Conservation (phyloP, 2,113 vertebrate genomes). For the Daphoenositta chrysoptera region DNA sequence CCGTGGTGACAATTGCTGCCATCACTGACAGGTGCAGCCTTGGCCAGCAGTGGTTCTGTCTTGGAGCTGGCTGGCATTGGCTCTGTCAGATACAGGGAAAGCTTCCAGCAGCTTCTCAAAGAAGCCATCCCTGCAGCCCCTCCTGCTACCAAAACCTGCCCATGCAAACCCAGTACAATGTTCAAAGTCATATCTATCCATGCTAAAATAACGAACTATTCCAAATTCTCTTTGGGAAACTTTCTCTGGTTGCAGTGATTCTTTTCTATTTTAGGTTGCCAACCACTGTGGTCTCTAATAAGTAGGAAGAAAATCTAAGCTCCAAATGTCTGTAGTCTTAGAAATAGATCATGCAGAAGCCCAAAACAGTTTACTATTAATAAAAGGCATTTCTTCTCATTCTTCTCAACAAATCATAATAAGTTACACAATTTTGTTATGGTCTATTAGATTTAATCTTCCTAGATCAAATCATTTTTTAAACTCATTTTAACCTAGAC, state of each 20-base stretch:
- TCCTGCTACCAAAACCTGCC: not conserved
- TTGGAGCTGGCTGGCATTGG: not conserved
- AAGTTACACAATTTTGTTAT: not conserved
- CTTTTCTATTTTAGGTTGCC: not conserved
- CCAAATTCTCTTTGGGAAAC: not conserved
- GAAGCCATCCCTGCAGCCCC: not conserved
- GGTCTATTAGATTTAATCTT: not conserved
- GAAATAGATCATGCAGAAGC: not conserved
- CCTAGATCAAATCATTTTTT: not conserved
- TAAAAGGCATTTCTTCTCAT: not conserved
- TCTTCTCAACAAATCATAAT: not conserved
- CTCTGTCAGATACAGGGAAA: not conserved
- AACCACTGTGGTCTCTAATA: not conserved
- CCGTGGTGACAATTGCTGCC: not conserved
- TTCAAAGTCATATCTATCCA: not conserved
- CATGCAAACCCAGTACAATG: not conserved
- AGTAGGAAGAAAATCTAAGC: not conserved
- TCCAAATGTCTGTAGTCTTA: not conserved
- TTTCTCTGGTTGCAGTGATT: not conserved
- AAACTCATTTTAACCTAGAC: not conserved
- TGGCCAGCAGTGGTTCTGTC: accelerated
- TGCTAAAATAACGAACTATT: not conserved
- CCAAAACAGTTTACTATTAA: not conserved
- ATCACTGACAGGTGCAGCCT: not conserved
- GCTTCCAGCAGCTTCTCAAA: not conserved